These are phyloP conservation scores for Toxostoma redivivum DNA, from an alignment of 2,113 vertebrate species.

Conservation along the genomic window DNA sequence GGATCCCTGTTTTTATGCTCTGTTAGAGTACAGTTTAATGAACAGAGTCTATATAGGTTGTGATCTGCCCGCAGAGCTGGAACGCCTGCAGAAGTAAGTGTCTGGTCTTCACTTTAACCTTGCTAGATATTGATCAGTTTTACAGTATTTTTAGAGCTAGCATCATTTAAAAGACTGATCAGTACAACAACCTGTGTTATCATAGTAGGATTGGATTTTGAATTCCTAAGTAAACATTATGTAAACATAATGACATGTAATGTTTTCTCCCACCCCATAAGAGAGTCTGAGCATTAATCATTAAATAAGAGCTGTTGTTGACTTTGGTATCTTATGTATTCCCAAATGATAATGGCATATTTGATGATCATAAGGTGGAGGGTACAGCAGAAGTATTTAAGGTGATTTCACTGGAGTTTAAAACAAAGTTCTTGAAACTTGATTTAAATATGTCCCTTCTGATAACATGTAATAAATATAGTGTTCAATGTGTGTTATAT, in stretches of 20 bases:
- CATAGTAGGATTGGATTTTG: background rate
- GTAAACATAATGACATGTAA: background rate
- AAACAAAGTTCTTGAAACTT: background rate
- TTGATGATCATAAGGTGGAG: background rate
- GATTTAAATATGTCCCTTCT: background rate
- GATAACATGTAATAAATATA: background rate
- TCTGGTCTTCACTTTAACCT: background rate
- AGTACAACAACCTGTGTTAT: background rate
- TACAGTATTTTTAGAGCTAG: background rate
- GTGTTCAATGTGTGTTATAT: background rate
- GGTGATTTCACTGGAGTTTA: background rate
- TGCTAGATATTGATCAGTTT: background rate
- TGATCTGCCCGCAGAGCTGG: conserved; percentile 77
- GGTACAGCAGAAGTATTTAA: background rate
- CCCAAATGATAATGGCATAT: background rate
- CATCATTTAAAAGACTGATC: background rate
- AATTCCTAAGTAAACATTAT: background rate
- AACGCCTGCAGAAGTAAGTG: conserved; percentile 62
- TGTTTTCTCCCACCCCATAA: background rate
- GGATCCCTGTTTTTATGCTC: conserved; percentile 86
- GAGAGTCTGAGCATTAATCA: background rate
- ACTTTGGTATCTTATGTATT: background rate
- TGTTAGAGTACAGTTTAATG: conserved; percentile 83
- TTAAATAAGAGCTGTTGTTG: background rate
- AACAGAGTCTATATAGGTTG: conserved; percentile 87